Conservation (phyloP, 2,113 vertebrate genomes). For the Polyodon spathula region DNA sequence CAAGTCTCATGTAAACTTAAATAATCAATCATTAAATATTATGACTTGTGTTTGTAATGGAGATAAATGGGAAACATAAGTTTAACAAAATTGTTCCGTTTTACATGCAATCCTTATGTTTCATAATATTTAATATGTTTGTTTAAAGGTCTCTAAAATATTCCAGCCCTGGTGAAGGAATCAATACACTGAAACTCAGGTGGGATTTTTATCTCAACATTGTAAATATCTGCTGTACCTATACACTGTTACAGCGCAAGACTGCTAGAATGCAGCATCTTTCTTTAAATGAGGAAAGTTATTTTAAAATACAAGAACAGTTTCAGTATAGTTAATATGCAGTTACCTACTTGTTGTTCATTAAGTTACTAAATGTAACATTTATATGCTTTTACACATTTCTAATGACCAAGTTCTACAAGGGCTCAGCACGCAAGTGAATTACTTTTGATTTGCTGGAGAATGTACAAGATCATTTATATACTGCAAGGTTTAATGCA, state of each 20-base stretch:
- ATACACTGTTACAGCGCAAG: no score
- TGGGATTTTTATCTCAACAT: slow-evolving; percentile 16
- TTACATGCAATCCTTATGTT: no score
- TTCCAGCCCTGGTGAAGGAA: slow-evolving; percentile 22
- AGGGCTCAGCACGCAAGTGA: slow-evolving; percentile 48
- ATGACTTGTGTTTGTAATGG: no score
- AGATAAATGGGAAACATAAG: no score
- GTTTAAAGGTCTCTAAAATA: slow-evolving; percentile 48
- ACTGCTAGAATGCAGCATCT: no score
- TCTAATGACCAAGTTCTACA: slow-evolving; percentile 52
- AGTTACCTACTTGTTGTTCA: background rate
- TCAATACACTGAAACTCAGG: slow-evolving; percentile 47
- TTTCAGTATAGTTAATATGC: background rate
- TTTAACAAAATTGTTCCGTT: no score
- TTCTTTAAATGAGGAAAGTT: no score
- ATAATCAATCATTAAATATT: no score
- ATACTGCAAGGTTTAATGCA: slow-evolving; percentile 45
- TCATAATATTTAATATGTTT: background rate
- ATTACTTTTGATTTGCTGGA: slow-evolving; percentile 52
- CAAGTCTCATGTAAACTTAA: no score
- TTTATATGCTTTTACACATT: slow-evolving; percentile 38
- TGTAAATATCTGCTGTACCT: no score
- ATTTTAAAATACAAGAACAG: no score
- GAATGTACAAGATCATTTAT: slow-evolving; percentile 44
- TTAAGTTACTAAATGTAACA: background rate